Percentiles rank a stretch among this genome's conserved stretches.
Conservation (phyloP, 2,113 vertebrate species). For the Halichoerus grypus region DNA sequence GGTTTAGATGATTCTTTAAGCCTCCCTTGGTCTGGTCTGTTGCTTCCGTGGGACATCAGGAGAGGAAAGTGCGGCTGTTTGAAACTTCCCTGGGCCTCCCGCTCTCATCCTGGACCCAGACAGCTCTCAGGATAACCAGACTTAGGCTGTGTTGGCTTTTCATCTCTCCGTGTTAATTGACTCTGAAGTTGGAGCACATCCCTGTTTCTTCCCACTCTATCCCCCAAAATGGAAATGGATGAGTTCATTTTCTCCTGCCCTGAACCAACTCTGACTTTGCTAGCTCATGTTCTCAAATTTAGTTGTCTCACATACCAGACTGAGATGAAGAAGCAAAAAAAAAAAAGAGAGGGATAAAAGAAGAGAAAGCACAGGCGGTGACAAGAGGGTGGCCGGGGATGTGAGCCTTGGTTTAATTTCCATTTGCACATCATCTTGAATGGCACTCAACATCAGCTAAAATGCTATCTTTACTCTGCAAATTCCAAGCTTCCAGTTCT, state of each 20-base stretch:
- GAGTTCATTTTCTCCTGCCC: not conserved
- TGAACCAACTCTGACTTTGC: not conserved
- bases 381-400: too few relatives aligned
- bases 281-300: not conserved
- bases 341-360: not conserved
- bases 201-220: not conserved
- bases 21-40: too few relatives aligned
- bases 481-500: not conserved
- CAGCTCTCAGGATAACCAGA: not conserved
- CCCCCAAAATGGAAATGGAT: not conserved
- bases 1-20: not conserved
- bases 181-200: not conserved
- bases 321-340: not conserved
- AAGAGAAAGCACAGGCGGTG: not conserved
- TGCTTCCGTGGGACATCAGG: not conserved
- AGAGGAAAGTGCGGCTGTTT: not conserved
- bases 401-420: not conserved
- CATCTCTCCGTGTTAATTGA: not conserved
- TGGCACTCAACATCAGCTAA: not conserved
- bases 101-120: not conserved
- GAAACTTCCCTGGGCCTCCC: not conserved
- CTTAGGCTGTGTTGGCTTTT: not conserved
- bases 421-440: not conserved
- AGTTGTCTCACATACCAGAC: not conserved
- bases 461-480: not conserved